Base-by-base conservation (phyloP, 35 echinoderm and acorn worm genomes). In the Apostichopus parvimensis region DNA sequence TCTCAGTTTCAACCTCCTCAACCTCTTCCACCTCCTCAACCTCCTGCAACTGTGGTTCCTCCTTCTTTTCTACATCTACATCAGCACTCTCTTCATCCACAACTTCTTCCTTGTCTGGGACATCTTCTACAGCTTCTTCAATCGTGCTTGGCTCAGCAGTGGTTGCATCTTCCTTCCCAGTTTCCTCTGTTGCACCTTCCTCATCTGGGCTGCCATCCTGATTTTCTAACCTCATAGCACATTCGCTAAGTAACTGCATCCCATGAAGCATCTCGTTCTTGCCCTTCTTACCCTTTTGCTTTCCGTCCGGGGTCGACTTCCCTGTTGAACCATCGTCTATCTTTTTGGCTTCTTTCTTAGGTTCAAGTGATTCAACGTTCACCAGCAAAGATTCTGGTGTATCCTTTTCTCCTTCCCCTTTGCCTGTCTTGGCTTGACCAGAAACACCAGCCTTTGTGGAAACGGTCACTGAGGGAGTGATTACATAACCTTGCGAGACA, bases 201-300 rank as follows among this genome's bases (percentile, higher is more conserved):
- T 91, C 89, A 6, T 91, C 89, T 91, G 71, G 89, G n/a, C 89
- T 57, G 9, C 68, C 86, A 59, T 91, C 89, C 28, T 91, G 89
- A 26, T 91, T 79, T n/a, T 91, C 89, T 60, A 91, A 55, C 52
- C 89, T 77, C 89, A 91, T 91, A 23, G 89, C 89, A 91, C 89
- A 91, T 68, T 91, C 89, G 79, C 89, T 91, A 34, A 91, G 77
- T 15, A 91, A 68, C 75, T 91, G 72, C 89, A 91, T 91, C 2
- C 89, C 89, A 61, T 91, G 89, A 21, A 91, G 89, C 89, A 91
- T 91, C 20, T 91, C 89, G 55, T 91, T 91, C 54, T 91, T 91
- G 12, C 89, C 89, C 53, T 91, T 91, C 14, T 91, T 91, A n/a
- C 89, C 89, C 45, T 91, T 91, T n/a, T 60, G 57, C 86, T 88